Conservation (phyloP, 2,888 invertebrate species). For the Orthosia incerta region DNA sequence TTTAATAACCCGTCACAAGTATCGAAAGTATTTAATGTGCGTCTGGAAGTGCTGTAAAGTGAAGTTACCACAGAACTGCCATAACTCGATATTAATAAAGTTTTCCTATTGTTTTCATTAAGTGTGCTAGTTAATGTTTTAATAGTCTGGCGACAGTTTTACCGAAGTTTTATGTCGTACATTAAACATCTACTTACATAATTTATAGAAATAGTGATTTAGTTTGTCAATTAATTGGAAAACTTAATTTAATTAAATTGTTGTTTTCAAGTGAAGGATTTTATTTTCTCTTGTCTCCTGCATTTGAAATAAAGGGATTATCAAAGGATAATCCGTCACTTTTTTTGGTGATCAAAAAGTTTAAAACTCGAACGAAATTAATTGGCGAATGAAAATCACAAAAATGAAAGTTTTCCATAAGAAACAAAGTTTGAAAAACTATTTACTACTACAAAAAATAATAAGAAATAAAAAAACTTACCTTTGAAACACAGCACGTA, state of each 20-base stretch:
- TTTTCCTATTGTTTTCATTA: conserved; percentile 53
- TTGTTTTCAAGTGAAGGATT: not conserved
- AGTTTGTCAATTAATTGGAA: not conserved
- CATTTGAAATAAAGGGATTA: not conserved
- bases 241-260: not conserved
- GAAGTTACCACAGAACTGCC: conserved; percentile 35
- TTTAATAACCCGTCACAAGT: conserved; percentile 29
- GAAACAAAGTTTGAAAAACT: not conserved
- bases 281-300: not conserved
- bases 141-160: conserved; percentile 30
- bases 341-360: not conserved
- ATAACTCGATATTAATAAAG: conserved; percentile 68
- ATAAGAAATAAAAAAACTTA: conserved; percentile 41
- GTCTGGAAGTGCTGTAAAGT: conserved; percentile 47
- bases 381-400: not conserved
- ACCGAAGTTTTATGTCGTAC: conserved; percentile 1
- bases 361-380: not conserved
- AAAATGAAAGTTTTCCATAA: not conserved
- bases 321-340: not conserved
- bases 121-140: conserved; percentile 30
- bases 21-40: conserved; percentile 47
- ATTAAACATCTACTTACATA: not conserved
- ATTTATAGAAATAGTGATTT: not conserved
- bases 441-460: not conserved
- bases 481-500: conserved; percentile 43